phyloP scores from a whole-genome alignment of 1,140 invertebrate genomes.

The Trichoplusia ni region DNA sequence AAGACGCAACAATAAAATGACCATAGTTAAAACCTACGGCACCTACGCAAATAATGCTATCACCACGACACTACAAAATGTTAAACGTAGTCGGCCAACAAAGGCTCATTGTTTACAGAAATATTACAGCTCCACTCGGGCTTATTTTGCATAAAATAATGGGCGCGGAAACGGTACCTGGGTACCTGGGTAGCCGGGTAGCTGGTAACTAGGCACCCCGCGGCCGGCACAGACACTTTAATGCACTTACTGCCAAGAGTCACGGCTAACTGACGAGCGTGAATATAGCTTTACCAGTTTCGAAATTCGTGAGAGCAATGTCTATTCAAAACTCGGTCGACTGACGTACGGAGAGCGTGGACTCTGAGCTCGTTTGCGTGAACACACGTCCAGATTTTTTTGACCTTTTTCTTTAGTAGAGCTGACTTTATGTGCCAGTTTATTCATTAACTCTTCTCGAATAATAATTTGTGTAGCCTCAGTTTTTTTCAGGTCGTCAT shows the following conservation, averaged over 20 bases:
- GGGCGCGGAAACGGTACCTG: constrained; percentile 44
- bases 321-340: constrained; percentile 40
- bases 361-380: constrained; percentile 21
- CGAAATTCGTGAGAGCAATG: constrained; percentile 40
- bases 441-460: background rate
- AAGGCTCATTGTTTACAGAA: constrained; percentile 59
- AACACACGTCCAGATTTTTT: constrained; percentile 4
- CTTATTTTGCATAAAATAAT: constrained; percentile 69
- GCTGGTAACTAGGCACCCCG: constrained; percentile 34
- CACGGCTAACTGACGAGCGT: constrained; percentile 41
- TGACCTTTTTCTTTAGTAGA: constrained; percentile 4
- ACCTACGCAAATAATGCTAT: constrained; percentile 18
- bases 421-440: background rate
- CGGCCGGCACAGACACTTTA: constrained; percentile 47
- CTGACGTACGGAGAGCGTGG: constrained; percentile 35
- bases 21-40: background rate
- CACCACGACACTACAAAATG: constrained; percentile 38
- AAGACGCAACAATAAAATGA: too few species aligned
- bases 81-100: constrained; percentile 45
- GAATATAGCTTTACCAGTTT: constrained; percentile 43
- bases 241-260: constrained; percentile 55
- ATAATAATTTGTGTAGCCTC: background rate
- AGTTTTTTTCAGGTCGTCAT: too few species aligned
- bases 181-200: constrained; percentile 28
- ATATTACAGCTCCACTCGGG: constrained; percentile 50